Base-by-base conservation (phyloP, 2,888 invertebrate species). In the Ornithoptera alexandrae region DNA sequence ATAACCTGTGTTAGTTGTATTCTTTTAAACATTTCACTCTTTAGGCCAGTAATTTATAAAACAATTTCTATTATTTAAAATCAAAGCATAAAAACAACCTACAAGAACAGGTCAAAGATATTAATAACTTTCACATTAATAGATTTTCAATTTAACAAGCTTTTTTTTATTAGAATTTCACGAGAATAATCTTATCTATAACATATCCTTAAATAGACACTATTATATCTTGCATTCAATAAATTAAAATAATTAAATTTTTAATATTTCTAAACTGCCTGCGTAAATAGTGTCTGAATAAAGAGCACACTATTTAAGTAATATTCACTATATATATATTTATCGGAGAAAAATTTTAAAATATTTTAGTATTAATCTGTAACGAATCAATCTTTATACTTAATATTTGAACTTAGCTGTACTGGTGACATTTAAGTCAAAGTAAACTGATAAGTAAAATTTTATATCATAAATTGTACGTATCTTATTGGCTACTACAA, bases 401-500 rank as follows among this genome's bases (percentile, higher is more conserved):
- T 12, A 46, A 46, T 46, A 46, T 4, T 46, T 15, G 46, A 46
- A 3, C 46, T 46, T 12, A 10, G 46, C 15, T 15, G 15, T 53
- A n/a, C 2, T 18, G 50, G 53, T 53, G 53, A 53, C 7, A n/a
- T 53, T 53, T 53, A n/a, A n/a, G 53, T 58, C 7, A 65, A 65
- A 69, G 60, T 69, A 65, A n/a, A 15, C 64, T 42, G 42, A 42
- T 17, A 69, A 39, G 30, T 56, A 53, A 56, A 58, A 59, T 39
- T 68, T 65, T 20, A 58, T n/a, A 65, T 63, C 62, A 50, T 70
- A 58, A 42, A 53, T 58, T 57, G 22, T 56, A 42, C 42, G n/a
- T 63, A 67, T 61, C n/a, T 63, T 58, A 71, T 69, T 50, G 66
- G 50, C 70, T 72, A 70, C 50, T 30, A 57, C 59, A 66, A 24